These are phyloP conservation scores for Pseudomyrmex cubaensis DNA, from an alignment of 1,140 invertebrate genomes.

Conservation along the genomic window DNA sequence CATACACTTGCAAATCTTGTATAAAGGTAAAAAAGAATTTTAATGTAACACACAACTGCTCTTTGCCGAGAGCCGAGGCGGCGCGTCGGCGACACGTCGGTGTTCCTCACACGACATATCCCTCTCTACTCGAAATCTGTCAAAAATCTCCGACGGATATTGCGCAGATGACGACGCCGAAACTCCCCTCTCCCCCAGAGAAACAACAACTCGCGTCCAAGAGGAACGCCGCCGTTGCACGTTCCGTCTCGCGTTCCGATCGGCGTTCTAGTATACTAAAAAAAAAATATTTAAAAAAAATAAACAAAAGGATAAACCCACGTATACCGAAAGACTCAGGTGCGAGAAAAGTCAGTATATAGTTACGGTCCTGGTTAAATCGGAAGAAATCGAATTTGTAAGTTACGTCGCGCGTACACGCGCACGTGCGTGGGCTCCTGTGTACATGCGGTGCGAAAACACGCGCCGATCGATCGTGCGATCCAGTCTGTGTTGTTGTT, in stretches of 20 bases:
- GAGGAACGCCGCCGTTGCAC: slow-evolving; percentile 26
- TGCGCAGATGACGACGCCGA: not conserved
- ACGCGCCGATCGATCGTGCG: slow-evolving; percentile 65
- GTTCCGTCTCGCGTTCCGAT: slow-evolving; percentile 37
- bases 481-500: slow-evolving; percentile 18
- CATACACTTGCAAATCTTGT: slow-evolving; percentile 75
- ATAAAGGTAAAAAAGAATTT: slow-evolving; percentile 71
- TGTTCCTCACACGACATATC: slow-evolving; percentile 34
- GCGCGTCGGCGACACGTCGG: slow-evolving; percentile 15
- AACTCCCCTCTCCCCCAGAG: not conserved
- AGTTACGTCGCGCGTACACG: slow-evolving; percentile 32
- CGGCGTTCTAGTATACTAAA: slow-evolving; percentile 83
- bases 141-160: not conserved
- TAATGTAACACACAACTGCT: slow-evolving; percentile 74
- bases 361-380: slow-evolving; percentile 77
- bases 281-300: slow-evolving; percentile 66
- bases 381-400: slow-evolving; percentile 63
- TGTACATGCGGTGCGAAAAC: too few species aligned
- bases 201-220: too few species aligned
- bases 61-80: slow-evolving; percentile 53
- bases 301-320: slow-evolving; percentile 79
- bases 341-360: slow-evolving; percentile 79
- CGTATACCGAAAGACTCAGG: slow-evolving; percentile 85
- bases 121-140: slow-evolving; percentile 4
- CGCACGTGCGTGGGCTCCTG: slow-evolving; percentile 11